phyloP scores from a whole-genome alignment of 2,888 invertebrate species.

The Pollenia labialis region DNA sequence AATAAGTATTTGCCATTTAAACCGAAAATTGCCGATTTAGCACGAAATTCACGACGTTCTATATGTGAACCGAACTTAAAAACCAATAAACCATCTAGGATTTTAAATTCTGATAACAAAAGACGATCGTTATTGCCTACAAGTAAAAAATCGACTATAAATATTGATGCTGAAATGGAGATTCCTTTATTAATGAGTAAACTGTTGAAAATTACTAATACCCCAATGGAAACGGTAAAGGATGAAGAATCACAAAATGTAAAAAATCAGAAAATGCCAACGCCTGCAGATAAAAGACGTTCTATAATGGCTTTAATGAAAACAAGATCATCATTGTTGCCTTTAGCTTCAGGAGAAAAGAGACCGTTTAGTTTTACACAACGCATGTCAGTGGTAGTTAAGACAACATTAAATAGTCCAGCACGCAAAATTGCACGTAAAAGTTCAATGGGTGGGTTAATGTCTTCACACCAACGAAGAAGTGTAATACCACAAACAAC shows the following conservation, averaged over 20 bases:
- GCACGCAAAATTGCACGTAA: slow-evolving; percentile 78
- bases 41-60: slow-evolving; percentile 42
- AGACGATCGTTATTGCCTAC: slow-evolving; percentile 63
- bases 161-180: slow-evolving; percentile 74
- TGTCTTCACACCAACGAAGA: slow-evolving; percentile 46
- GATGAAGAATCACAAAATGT: neutral
- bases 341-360: slow-evolving; percentile 72
- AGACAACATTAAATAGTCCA: slow-evolving; percentile 82
- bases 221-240: neutral
- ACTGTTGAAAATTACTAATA: slow-evolving; percentile 77
- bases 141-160: slow-evolving; percentile 32
- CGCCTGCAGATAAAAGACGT: slow-evolving; percentile 26
- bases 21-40: slow-evolving; percentile 38
- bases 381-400: slow-evolving; percentile 82
- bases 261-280: slow-evolving; percentile 13
- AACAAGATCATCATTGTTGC: slow-evolving; percentile 64
- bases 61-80: slow-evolving; percentile 73
- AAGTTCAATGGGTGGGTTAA: slow-evolving; percentile 54
- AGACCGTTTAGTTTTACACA: slow-evolving; percentile 77
- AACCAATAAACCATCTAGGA: slow-evolving; percentile 74
- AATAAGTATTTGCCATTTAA: neutral
- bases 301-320: slow-evolving; percentile 2
- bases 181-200: slow-evolving; percentile 78
- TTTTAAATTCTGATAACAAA: slow-evolving; percentile 51
- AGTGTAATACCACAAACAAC: slow-evolving; percentile 50